Conservation (phyloP, 2,797 vertebrate species). For the Enoplosus armatus region DNA sequence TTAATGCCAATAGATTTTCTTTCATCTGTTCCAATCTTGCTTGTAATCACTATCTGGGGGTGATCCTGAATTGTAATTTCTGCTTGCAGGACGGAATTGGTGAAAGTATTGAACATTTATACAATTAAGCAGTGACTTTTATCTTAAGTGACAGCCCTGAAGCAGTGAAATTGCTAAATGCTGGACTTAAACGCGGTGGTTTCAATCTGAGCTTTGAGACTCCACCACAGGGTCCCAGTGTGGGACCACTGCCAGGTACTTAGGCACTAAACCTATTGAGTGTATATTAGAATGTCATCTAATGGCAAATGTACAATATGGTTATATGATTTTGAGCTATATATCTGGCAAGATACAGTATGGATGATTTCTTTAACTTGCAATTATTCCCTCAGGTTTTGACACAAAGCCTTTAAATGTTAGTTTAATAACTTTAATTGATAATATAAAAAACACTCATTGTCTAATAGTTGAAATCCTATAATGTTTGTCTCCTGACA, state of each 20-base stretch:
- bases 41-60: constrained; percentile 37
- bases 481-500: constrained; percentile 18
- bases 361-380: constrained; percentile 26
- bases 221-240: constrained; percentile 45
- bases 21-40: constrained; percentile 49
- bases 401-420: constrained; percentile 18
- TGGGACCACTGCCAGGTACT: constrained; percentile 65
- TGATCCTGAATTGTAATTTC: constrained; percentile 61
- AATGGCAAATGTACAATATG: constrained; percentile 64
- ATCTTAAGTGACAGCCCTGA: constrained; percentile 55
- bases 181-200: constrained; percentile 34
- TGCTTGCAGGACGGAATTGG: constrained; percentile 67
- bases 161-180: constrained; percentile 49
- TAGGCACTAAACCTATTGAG: constrained; percentile 52
- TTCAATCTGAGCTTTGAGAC: constrained; percentile 62
- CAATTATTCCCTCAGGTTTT: constrained; percentile 37
- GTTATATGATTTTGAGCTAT: constrained; percentile 59
- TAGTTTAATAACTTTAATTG: constrained; percentile 32
- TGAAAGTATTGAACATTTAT: constrained; percentile 64
- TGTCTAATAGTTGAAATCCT: constrained; percentile 27
- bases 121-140: constrained; percentile 61
- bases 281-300: constrained; percentile 69
- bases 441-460: constrained; percentile 39
- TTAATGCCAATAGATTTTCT: constrained; percentile 56
- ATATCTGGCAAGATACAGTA: constrained; percentile 49